Evolutionary conservation across 2,113 vertebrate genomes (phyloP), one percentile per base, ranked within the genome.

Genomic region (Sciurus niger): DNA sequence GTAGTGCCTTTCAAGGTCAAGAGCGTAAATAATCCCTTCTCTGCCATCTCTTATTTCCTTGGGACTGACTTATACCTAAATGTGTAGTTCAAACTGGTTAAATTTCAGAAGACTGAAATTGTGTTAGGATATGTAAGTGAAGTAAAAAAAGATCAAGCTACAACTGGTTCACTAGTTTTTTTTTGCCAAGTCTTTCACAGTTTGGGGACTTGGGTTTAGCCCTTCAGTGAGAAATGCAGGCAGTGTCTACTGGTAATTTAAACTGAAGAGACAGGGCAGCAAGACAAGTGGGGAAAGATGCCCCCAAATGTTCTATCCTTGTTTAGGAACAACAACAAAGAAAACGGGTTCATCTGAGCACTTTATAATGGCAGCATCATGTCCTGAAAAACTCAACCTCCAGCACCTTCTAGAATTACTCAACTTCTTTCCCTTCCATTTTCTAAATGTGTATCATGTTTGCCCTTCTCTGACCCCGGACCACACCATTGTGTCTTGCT

Each of bases 201-300:
- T 90, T 74, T 95, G 13, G 40, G 78, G 85, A 85, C 92, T 95
- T 78, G 48, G 77, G 96, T 68, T 90, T 77, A 91, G 91, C 13
- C 28, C 76, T 93, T 95, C 63, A 17, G 7, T 73, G 77, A 93
- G 84, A 91, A 90, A 97, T 77, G 51, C 67, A 86, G n/a, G 74
- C 68, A 84, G 55, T 43, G 30, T 93, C 83, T 79, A 83, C 30
- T 2, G 1, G 51, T n/a, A 82, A 89, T 89, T 92, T 92, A 70
- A 86, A 79, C 8, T 76, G 70, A 86, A 92, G 68, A 84, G 55
- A n/a, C 53, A 85, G 58, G 55, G 5, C 13, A 87, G 34, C 0
- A 3, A 86, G 53, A 95, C 40, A 79, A 46, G 17, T 51, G 2
- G 22, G 48, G 51, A 65, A 55, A 82, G 46, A 87, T 16, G 58